A percentile compares a stretch with the other conserved stretches of the same genome.
Conservation (phyloP, 2,888 invertebrate genomes). For the Drosophila formosana region DNA sequence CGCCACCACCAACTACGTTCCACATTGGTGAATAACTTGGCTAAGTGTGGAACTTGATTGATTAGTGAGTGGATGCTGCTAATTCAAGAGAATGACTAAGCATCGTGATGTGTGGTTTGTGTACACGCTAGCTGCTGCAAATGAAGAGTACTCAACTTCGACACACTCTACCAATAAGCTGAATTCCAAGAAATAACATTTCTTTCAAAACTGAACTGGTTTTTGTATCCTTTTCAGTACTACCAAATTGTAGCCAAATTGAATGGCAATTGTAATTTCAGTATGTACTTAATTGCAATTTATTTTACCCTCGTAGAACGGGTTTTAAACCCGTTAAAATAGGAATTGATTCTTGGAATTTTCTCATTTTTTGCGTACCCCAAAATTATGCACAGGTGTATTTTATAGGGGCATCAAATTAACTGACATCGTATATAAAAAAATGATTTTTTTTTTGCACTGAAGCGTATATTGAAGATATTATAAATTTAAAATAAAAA, state of each 20-base stretch:
- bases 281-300: neutral
- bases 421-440: neutral
- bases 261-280: neutral
- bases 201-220: too few species aligned
- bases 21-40: slow-evolving; percentile 30
- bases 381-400: neutral
- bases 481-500: neutral
- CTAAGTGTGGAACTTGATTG: slow-evolving; percentile 37
- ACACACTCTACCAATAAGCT: neutral
- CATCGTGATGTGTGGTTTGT: slow-evolving; percentile 24
- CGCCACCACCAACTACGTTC: slow-evolving; percentile 10
- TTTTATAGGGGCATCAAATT: neutral
- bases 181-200: too few species aligned
- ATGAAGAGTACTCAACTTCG: neutral
- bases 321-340: neutral
- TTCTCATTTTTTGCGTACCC: neutral
- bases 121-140: slow-evolving; percentile 28
- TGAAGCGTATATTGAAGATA: neutral
- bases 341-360: neutral
- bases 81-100: slow-evolving; percentile 33
- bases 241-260: too few species aligned
- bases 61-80: slow-evolving; percentile 23
- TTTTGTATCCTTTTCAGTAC: neutral
- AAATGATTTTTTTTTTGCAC: neutral
- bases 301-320: neutral